Percentiles rank a stretch among this genome's conserved stretches.
Evolutionary conservation across 2,888 invertebrate genomes (phyloP).

Genomic region (Amiota minor): DNA sequence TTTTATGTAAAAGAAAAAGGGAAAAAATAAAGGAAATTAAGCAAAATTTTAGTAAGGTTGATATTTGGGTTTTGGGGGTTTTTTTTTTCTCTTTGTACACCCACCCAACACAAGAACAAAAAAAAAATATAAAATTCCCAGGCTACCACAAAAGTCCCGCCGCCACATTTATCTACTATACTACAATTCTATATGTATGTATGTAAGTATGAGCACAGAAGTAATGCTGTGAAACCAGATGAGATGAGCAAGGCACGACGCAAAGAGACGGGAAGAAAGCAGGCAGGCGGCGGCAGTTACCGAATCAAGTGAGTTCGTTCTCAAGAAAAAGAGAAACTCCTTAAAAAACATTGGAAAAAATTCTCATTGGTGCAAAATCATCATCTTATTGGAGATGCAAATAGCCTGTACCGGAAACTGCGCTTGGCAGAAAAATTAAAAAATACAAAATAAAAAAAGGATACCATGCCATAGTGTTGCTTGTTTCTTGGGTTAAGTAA

Average conservation of each 20-base stretch:
- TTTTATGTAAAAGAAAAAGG: constrained; percentile 11
- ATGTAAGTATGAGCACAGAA: background rate
- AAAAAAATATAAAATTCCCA: constrained; percentile 29
- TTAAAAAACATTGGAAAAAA: constrained; percentile 25
- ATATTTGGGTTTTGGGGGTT: constrained; percentile 55
- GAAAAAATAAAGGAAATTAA: constrained; percentile 66
- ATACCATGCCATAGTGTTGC: background rate
- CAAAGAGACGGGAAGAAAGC: background rate
- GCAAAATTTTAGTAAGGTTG: constrained; percentile 68
- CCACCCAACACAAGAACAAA: constrained; percentile 43
- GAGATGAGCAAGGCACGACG: too few species aligned
- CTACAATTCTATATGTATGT: background rate
- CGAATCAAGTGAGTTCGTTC: constrained; percentile 55
- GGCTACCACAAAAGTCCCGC: constrained; percentile 10
- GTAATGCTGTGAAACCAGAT: background rate
- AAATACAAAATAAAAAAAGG: background rate
- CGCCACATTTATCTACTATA: background rate
- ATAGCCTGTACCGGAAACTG: constrained; percentile 65
- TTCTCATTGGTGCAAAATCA: constrained; percentile 21
- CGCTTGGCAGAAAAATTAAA: constrained; percentile 14
- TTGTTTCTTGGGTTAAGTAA: background rate
- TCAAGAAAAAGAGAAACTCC: constrained; percentile 49
- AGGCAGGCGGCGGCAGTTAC: background rate
- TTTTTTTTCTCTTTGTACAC: background rate
- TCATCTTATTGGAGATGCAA: constrained; percentile 55